Percentiles rank a stretch among this genome's conserved stretches.
Evolutionary conservation across 2,113 vertebrate genomes (phyloP).

Genomic region (Oreochromis aureus): DNA sequence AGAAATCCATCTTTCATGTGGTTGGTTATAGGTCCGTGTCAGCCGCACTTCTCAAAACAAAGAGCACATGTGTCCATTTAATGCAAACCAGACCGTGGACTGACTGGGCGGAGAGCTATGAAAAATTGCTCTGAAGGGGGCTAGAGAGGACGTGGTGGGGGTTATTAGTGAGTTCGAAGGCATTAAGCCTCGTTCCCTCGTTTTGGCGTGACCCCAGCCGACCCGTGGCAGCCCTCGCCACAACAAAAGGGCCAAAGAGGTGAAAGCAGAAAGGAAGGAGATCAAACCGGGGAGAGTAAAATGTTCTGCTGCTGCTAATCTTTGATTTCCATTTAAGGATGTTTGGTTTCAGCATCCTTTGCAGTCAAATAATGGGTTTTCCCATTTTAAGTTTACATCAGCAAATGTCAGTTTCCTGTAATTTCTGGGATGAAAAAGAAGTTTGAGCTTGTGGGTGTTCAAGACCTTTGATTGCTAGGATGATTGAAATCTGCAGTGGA

Average conservation of each 20-base stretch:
- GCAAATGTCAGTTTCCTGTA: neutral
- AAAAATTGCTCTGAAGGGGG: neutral
- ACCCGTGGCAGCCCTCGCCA: conserved; percentile 24
- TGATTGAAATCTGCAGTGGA: neutral
- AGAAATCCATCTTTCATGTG: conserved; percentile 13
- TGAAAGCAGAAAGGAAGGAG: neutral
- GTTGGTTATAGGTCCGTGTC: conserved; percentile 13
- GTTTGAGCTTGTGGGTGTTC: neutral
- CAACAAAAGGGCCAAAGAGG: conserved; percentile 19
- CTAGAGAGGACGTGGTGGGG: neutral
- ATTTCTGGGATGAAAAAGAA: neutral
- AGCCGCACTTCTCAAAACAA: conserved; percentile 39
- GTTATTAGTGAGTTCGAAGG: conserved; percentile 9
- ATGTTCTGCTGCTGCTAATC: neutral
- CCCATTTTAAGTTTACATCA: neutral
- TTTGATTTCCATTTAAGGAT: neutral
- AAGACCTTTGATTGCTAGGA: neutral
- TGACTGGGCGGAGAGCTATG: neutral
- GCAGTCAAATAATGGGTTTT: neutral
- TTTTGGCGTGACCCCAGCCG: conserved; percentile 13
- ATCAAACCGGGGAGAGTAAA: neutral
- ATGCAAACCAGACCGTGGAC: conserved; percentile 44
- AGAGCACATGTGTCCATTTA: conserved; percentile 56
- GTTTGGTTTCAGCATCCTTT: neutral
- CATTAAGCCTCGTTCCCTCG: conserved; percentile 3